These are phyloP conservation scores for Vanacampus margaritifer DNA, from an alignment of 2,113 vertebrate genomes.

Conservation along the genomic window DNA sequence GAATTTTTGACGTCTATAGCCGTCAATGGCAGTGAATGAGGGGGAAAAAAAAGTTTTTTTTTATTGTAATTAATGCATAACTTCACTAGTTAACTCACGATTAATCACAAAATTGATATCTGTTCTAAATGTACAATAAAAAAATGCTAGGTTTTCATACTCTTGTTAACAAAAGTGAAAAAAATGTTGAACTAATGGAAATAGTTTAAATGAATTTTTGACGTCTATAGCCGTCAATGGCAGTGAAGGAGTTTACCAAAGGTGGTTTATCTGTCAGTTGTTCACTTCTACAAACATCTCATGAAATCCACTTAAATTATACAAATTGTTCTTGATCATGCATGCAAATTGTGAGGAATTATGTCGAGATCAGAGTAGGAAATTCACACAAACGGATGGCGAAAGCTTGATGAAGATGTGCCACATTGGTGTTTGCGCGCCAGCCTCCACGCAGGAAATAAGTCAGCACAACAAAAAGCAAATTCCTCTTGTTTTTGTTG, in stretches of 20 bases:
- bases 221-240: too few species aligned
- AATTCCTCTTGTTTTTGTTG: slow-evolving; percentile 53
- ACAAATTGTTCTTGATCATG: slow-evolving; percentile 38
- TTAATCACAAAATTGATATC: too few species aligned
- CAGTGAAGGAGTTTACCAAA: slow-evolving; percentile 17
- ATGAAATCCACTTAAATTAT: slow-evolving; percentile 26
- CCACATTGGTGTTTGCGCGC: slow-evolving; percentile 36
- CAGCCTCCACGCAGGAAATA: slow-evolving; percentile 51
- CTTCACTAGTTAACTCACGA: too few species aligned
- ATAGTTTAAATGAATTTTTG: too few species aligned
- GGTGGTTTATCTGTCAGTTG: background rate
- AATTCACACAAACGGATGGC: slow-evolving; percentile 29
- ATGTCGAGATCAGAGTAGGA: slow-evolving; percentile 32
- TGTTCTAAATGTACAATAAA: too few species aligned
- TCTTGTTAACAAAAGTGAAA: too few species aligned
- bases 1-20: too few species aligned
- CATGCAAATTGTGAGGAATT: slow-evolving; percentile 33
- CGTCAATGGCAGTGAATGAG: too few species aligned
- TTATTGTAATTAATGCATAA: too few species aligned
- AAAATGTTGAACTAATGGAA: too few species aligned
- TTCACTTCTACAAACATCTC: background rate
- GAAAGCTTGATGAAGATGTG: slow-evolving; percentile 49
- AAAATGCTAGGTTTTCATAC: too few species aligned
- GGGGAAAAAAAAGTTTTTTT: too few species aligned
- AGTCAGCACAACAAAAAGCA: slow-evolving; percentile 46